These are phyloP conservation scores for Pelvicachromis taeniatus DNA, from an alignment of 2,113 vertebrate species.

Conservation along the genomic window DNA sequence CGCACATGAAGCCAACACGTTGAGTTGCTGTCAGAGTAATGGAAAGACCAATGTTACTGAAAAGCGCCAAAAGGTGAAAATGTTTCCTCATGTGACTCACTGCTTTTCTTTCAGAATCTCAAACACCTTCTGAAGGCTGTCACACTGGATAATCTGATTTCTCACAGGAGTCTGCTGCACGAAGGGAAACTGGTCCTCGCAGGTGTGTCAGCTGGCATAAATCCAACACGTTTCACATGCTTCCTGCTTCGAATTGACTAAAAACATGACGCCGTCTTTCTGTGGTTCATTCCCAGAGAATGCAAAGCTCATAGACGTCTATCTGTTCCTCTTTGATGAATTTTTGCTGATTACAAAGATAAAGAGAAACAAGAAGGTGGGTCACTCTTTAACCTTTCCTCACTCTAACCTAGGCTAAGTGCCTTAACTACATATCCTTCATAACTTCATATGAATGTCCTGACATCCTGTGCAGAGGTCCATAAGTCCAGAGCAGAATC, in stretches of 20 bases:
- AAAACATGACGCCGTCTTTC: background rate
- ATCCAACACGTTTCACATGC: background rate
- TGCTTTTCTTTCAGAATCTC: conserved; percentile 72
- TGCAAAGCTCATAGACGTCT: conserved; percentile 80
- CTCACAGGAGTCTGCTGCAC: conserved; percentile 80
- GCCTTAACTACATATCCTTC: background rate
- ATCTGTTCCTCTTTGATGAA: conserved; percentile 88
- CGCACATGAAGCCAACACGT: background rate
- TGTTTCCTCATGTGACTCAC: background rate
- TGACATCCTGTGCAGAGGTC: conserved; percentile 66
- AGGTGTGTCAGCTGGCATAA: conserved; percentile 64
- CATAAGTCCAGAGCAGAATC: conserved; percentile 63
- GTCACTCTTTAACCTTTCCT: background rate
- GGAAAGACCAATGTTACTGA: background rate
- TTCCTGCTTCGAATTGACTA: background rate
- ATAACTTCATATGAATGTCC: background rate
- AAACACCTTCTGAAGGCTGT: conserved; percentile 84
- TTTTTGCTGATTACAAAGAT: conserved; percentile 90
- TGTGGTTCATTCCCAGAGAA: conserved; percentile 71
- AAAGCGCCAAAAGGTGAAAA: background rate
- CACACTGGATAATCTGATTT: conserved; percentile 81
- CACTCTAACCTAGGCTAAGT: accelerated
- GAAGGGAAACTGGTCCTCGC: conserved; percentile 81
- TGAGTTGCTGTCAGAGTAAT: background rate
- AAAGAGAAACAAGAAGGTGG: conserved; percentile 85